phyloP scores from a whole-genome alignment of 2,888 invertebrate genomes.

The Acrobasis suavella region DNA sequence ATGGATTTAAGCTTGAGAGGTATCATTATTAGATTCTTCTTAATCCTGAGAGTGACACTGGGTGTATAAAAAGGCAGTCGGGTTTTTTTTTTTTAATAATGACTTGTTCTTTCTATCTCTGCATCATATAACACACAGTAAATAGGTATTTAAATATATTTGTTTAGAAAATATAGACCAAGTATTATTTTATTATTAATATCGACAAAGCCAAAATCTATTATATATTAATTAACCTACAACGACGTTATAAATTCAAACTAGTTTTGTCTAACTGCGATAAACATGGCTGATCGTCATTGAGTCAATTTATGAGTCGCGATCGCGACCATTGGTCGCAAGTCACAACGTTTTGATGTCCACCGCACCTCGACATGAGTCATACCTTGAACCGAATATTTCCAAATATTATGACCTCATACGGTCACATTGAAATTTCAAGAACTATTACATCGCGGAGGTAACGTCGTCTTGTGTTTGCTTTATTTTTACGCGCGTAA shows the following conservation, averaged over 20 bases:
- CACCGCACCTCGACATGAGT: constrained; percentile 44
- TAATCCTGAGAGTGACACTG: too few relatives aligned
- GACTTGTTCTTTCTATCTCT: too few relatives aligned
- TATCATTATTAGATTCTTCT: too few relatives aligned
- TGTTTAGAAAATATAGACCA: too few relatives aligned
- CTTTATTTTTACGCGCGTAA: constrained; percentile 27
- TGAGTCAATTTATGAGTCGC: constrained; percentile 32
- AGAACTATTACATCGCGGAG: constrained; percentile 47
- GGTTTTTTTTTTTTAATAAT: too few relatives aligned
- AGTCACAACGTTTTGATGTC: constrained; percentile 41
- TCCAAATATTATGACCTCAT: constrained; percentile 62
- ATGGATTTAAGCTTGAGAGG: too few relatives aligned
- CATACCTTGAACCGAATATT: constrained; percentile 46
- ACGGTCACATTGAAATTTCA: constrained; percentile 49
- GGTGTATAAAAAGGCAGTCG: too few relatives aligned
- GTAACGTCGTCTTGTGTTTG: constrained; percentile 37
- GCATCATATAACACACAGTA: too few relatives aligned
- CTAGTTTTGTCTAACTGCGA: constrained; percentile 2
- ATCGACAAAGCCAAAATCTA: not conserved
- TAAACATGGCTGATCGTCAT: constrained; percentile 22
- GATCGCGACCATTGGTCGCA: constrained; percentile 16
- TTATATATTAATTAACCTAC: not conserved
- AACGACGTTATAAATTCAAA: not conserved
- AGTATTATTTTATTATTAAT: not conserved
- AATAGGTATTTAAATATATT: too few relatives aligned